phyloP scores from a whole-genome alignment of 2,797 vertebrate species.

The Myotis pilosus region DNA sequence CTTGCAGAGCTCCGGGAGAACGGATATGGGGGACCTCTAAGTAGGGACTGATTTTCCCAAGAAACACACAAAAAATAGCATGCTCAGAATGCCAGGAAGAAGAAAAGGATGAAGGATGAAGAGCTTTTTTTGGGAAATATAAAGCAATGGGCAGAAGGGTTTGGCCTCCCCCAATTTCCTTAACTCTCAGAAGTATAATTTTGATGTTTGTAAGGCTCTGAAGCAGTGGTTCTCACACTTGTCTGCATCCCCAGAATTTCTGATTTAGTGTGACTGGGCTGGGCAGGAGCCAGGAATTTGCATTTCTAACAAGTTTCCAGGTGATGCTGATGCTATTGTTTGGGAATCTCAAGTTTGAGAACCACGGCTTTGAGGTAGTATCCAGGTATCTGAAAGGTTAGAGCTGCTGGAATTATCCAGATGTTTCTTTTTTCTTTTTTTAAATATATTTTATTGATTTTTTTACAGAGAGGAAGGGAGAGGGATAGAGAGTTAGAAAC shows the following conservation, averaged over 20 bases:
- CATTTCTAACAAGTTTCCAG: background rate
- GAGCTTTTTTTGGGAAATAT: background rate
- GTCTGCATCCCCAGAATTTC: background rate
- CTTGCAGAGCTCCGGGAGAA: background rate
- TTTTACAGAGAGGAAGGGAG: no score
- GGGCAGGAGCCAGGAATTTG: background rate
- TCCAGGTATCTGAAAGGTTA: background rate
- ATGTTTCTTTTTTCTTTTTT: background rate
- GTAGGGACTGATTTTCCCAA: background rate
- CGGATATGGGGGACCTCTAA: background rate
- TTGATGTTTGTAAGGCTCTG: background rate
- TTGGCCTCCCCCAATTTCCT: background rate
- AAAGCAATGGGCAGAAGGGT: background rate
- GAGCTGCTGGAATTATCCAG: background rate
- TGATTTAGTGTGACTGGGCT: background rate
- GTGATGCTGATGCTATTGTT: background rate
- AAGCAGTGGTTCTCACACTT: background rate
- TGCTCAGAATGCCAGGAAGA: background rate
- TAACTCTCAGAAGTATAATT: background rate
- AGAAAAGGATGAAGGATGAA: background rate
- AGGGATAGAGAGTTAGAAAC: no score
- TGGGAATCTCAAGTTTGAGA: background rate
- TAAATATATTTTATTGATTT: no score
- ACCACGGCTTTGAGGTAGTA: background rate
- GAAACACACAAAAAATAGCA: background rate